These are phyloP conservation scores for Prosopocoilus inquinatus DNA, from an alignment of 2,888 invertebrate genomes.

Conservation along the genomic window DNA sequence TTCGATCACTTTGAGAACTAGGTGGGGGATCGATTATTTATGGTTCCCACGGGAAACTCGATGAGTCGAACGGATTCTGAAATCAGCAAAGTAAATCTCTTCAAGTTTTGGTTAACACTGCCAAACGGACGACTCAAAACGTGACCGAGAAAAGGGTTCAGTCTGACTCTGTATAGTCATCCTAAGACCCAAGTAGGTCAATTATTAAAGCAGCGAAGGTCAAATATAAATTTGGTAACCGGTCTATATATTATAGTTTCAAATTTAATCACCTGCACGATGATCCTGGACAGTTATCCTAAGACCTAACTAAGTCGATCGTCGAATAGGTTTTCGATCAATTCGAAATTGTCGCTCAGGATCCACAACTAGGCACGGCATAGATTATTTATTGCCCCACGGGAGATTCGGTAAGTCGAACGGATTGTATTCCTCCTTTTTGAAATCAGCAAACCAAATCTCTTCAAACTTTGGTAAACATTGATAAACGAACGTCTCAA, in stretches of 20 bases:
- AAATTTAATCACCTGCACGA: too few relatives aligned
- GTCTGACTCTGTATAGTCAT: too few relatives aligned
- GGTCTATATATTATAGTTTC: too few relatives aligned
- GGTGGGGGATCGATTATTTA: constrained; percentile 78
- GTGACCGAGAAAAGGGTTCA: background rate
- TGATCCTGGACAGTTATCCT: too few relatives aligned
- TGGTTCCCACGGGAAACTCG: constrained; percentile 77
- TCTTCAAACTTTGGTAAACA: too few relatives aligned
- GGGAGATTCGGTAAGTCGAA: constrained; percentile 24
- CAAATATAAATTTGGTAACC: too few relatives aligned
- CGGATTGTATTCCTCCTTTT: constrained; percentile 14
- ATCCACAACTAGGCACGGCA: constrained; percentile 47
- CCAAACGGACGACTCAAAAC: background rate
- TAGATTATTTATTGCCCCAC: constrained; percentile 44
- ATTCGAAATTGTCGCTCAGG: constrained; percentile 42
- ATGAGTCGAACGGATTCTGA: constrained; percentile 71
- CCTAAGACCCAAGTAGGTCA: too few relatives aligned
- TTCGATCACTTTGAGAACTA: too few relatives aligned
- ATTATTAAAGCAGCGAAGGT: too few relatives aligned
- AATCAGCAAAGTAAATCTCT: background rate
- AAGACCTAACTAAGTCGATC: too few relatives aligned
- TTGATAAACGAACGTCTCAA: too few relatives aligned
- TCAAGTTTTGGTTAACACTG: background rate
- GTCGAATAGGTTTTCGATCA: constrained; percentile 46
- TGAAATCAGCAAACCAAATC: too few relatives aligned